phyloP scores from a whole-genome alignment of 2,797 vertebrate species.

The Lepilemur septentrionalis region DNA sequence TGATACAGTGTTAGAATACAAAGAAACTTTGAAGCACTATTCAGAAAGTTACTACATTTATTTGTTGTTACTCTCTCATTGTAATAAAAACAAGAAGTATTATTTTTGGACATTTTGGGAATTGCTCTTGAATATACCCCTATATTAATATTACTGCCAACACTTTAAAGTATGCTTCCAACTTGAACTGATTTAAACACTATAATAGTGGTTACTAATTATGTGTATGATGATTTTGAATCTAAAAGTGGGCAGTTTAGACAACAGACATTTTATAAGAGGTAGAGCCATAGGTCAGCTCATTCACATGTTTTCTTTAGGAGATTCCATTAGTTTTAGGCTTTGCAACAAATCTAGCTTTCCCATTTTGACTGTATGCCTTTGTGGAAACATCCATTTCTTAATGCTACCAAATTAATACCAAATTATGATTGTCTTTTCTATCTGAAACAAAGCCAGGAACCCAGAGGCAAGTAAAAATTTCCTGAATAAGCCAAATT shows the following conservation, averaged over 20 bases:
- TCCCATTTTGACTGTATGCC: neutral
- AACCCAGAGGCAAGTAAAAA: slow-evolving; percentile 5
- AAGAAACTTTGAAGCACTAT: neutral
- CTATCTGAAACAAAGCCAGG: slow-evolving; percentile 14
- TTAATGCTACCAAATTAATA: slow-evolving; percentile 4
- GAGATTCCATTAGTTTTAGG: neutral
- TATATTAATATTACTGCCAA: neutral
- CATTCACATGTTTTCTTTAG: neutral
- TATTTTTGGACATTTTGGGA: neutral
- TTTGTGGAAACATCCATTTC: neutral
- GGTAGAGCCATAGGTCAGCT: neutral
- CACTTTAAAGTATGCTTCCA: neutral
- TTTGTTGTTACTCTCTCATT: neutral
- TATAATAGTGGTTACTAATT: neutral
- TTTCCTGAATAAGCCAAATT: neutral
- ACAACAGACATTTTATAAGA: neutral
- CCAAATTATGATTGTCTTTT: neutral
- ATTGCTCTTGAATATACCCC: neutral
- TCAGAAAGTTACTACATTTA: neutral
- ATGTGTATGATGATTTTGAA: neutral
- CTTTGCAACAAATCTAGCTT: neutral
- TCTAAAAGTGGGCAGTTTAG: neutral
- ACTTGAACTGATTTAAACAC: slow-evolving; percentile 1
- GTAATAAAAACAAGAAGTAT: neutral
- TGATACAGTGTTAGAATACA: neutral